A percentile compares a stretch with the other conserved stretches of the same genome.
phyloP scores from a whole-genome alignment of 2,888 invertebrate species.

The Spialia ferax region DNA sequence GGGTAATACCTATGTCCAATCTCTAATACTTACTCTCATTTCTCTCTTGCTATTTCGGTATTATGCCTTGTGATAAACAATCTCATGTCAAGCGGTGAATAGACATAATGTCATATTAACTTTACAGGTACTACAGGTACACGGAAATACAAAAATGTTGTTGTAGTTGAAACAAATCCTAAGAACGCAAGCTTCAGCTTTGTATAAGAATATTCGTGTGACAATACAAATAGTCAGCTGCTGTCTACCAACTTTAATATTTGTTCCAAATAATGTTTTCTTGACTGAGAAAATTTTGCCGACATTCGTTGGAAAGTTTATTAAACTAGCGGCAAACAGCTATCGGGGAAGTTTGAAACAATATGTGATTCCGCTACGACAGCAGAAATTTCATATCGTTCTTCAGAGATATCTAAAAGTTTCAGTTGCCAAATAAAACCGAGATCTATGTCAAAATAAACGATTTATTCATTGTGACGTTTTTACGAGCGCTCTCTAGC shows the following conservation, averaged over 20 bases:
- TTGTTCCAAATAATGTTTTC: constrained; percentile 4
- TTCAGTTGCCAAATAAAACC: constrained; percentile 9
- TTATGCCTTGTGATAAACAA: too few species aligned
- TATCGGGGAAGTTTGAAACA: constrained; percentile 7
- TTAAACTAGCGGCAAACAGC: constrained; percentile 13
- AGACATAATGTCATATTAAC: too few species aligned
- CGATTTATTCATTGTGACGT: background rate
- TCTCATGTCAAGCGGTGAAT: too few species aligned
- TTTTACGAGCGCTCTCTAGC: constrained; percentile 1
- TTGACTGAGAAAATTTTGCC: constrained; percentile 10
- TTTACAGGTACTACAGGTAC: too few species aligned
- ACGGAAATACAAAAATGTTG: too few species aligned
- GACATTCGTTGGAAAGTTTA: constrained; percentile 7
- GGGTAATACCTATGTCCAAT: too few species aligned
- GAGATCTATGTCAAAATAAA: constrained; percentile 1
- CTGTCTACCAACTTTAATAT: background rate
- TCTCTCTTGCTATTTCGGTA: too few species aligned
- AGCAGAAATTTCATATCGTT: constrained; percentile 18
- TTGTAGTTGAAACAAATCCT: too few species aligned
- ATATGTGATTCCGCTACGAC: constrained; percentile 15
- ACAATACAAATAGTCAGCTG: background rate
- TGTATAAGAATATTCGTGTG: background rate
- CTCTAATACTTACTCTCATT: too few species aligned
- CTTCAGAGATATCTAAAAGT: background rate
- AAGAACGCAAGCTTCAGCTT: too few species aligned